Conservation (phyloP, 2,888 invertebrate species). For the Cerastis leucographa region DNA sequence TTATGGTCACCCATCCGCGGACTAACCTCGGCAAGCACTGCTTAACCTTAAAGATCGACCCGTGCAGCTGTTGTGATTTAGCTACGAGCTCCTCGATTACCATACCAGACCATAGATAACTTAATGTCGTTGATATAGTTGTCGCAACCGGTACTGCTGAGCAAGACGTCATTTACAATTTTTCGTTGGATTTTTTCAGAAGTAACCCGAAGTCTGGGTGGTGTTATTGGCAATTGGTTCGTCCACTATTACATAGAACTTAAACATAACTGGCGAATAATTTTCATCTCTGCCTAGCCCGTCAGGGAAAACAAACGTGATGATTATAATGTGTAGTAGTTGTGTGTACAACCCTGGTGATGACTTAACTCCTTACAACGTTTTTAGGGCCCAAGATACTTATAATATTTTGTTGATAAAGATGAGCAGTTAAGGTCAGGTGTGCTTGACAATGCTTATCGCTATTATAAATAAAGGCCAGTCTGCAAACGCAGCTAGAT, state of each 20-base stretch:
- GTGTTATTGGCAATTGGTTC: neutral
- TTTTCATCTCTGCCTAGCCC: neutral
- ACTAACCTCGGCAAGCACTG: too few relatives aligned
- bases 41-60: too few relatives aligned
- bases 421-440: neutral
- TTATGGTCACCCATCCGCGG: too few relatives aligned
- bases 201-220: neutral
- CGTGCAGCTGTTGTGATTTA: too few relatives aligned
- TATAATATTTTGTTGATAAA: neutral
- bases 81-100: too few relatives aligned
- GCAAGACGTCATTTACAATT: too few relatives aligned
- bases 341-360: neutral
- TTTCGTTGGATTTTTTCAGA: neutral
- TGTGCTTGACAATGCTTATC: neutral
- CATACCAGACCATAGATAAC: neutral
- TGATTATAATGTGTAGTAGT: neutral
- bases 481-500: neutral
- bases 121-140: neutral
- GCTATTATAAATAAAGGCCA: constrained; percentile 4
- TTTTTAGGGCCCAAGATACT: neutral
- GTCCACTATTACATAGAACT: neutral
- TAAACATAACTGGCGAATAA: neutral
- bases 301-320: neutral
- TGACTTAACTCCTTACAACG: too few relatives aligned
- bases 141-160: neutral